phyloP scores from a whole-genome alignment of 2,797 vertebrate genomes.

The Gallirallus australis region DNA sequence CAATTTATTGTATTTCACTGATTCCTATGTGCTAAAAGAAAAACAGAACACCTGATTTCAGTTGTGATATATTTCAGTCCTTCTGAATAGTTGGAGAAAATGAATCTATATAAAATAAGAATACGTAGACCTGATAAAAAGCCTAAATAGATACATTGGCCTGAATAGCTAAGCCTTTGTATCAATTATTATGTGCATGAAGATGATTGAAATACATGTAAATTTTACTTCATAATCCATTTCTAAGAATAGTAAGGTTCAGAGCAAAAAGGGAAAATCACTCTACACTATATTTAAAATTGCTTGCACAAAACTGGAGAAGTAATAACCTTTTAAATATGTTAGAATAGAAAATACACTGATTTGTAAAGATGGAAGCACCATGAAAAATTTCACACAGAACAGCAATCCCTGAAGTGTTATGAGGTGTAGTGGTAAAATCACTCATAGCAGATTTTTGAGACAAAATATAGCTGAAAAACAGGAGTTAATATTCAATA shows the following conservation, averaged over 20 bases:
- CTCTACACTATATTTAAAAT: background rate
- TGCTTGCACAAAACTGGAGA: accelerated
- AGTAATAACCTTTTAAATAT: background rate
- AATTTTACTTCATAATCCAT: background rate
- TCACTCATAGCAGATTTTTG: background rate
- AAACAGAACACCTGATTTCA: background rate
- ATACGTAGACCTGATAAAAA: background rate
- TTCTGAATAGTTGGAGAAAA: background rate
- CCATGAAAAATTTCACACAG: background rate
- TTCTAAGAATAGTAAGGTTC: background rate
- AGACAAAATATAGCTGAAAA: background rate
- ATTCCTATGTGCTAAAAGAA: background rate
- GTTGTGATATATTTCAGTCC: background rate
- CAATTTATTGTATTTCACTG: background rate
- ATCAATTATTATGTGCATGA: background rate
- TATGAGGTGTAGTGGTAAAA: background rate
- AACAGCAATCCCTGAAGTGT: background rate
- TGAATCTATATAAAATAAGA: background rate
- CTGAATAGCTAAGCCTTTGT: background rate
- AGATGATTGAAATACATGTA: background rate
- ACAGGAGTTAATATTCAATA: background rate
- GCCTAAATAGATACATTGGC: background rate
- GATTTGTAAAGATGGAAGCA: background rate
- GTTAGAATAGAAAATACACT: background rate
- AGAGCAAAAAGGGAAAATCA: background rate